Percentiles rank a stretch among this genome's conserved stretches.
phyloP scores from a whole-genome alignment of 2,797 vertebrate genomes.

The Ceryle rudis region DNA sequence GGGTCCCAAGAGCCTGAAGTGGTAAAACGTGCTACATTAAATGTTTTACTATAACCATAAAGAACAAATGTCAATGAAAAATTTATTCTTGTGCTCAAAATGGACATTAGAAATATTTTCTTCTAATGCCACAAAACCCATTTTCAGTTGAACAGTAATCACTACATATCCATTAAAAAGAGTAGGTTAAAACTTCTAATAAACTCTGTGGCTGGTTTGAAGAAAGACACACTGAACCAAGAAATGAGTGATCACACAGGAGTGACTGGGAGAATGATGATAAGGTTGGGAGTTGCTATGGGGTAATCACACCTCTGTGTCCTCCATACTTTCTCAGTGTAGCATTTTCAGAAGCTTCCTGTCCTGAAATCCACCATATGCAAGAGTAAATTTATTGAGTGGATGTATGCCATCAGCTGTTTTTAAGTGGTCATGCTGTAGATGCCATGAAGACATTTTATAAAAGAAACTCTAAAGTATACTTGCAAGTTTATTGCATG shows the following conservation, averaged over 20 bases:
- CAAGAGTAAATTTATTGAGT: not conserved
- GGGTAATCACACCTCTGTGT: not conserved
- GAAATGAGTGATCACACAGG: not conserved
- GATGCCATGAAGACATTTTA: not conserved
- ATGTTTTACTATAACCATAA: not conserved
- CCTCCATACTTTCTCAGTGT: not conserved
- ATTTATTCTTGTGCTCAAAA: not conserved
- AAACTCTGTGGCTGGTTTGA: not conserved
- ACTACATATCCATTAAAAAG: not conserved
- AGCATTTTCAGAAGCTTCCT: not conserved
- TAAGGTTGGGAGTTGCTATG: not conserved
- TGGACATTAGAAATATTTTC: not conserved
- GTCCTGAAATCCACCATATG: not conserved
- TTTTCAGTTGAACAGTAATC: not conserved
- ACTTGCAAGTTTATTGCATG: not conserved
- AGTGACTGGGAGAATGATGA: accelerated
- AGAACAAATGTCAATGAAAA: not conserved
- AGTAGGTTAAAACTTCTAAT: not conserved
- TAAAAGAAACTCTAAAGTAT: not conserved
- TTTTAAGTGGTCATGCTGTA: not conserved
- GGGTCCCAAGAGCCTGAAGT: not conserved
- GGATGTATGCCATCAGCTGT: not conserved
- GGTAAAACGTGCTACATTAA: not conserved
- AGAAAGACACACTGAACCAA: not conserved
- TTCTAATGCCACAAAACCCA: not conserved